A percentile compares a stretch with the other conserved stretches of the same genome.
phyloP scores from a whole-genome alignment of 2,797 vertebrate species.

The Yasuhikotakia modesta region DNA sequence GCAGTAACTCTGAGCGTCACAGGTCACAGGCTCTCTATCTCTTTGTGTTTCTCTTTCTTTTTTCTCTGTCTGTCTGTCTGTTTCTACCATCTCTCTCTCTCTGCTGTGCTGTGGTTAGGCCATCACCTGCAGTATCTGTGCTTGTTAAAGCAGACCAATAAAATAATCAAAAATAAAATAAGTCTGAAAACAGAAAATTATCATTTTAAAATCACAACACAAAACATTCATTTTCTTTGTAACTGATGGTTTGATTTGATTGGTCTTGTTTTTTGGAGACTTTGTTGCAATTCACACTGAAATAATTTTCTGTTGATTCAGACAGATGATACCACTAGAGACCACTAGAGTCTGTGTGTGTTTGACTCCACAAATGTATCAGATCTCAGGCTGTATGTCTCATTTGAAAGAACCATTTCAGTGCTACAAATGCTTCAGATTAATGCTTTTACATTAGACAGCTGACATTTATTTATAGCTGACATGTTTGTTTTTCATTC shows the following conservation, averaged over 20 bases:
- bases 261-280: not conserved
- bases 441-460: not conserved
- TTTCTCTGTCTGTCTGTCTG: too few species aligned
- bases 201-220: not conserved
- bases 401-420: not conserved
- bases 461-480: too few species aligned
- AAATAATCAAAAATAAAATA: too few species aligned
- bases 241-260: not conserved
- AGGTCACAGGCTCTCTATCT: conserved; percentile 4
- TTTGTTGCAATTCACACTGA: not conserved
- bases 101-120: not conserved
- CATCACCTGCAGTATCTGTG: conserved; percentile 25
- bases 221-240: not conserved
- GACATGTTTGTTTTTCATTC: not conserved
- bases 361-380: not conserved
- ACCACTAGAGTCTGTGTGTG: conserved; percentile 61
- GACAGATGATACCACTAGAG: too few species aligned
- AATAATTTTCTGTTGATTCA: not conserved
- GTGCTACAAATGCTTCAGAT: not conserved
- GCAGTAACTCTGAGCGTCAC: conserved; percentile 12
- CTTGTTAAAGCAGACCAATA: too few species aligned
- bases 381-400: not conserved
- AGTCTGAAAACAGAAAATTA: not conserved
- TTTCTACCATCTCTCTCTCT: too few species aligned
- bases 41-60: not conserved